These are phyloP conservation scores for Tetragnatha versicolor DNA, from an alignment of 1,140 invertebrate species.

Conservation along the genomic window DNA sequence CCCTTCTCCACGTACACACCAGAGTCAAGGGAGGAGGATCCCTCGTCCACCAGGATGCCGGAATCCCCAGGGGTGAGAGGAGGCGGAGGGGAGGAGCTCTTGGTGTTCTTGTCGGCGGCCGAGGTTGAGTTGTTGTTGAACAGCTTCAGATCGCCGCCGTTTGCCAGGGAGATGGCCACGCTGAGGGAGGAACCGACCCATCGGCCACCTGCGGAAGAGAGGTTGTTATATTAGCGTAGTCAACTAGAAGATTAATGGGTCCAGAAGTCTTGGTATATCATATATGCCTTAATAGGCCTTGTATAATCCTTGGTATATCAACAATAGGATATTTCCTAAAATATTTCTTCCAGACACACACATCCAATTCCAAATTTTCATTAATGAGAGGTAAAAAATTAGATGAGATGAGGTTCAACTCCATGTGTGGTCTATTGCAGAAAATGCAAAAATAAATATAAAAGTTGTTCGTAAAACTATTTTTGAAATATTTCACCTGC, in stretches of 20 bases:
- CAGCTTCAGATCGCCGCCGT: not conserved
- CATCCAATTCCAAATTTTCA: no score
- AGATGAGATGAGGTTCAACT: no score
- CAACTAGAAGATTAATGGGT: not conserved
- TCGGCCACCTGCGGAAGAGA: not conserved
- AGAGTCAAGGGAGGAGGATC: conserved; percentile 61
- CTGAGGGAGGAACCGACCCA: not conserved
- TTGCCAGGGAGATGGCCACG: conserved; percentile 8
- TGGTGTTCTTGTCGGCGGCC: not conserved
- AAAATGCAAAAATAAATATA: no score
- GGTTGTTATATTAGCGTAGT: not conserved
- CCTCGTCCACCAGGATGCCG: conserved; percentile 21
- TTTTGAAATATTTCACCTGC: no score
- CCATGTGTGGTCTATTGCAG: no score
- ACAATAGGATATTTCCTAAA: no score
- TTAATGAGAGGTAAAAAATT: no score
- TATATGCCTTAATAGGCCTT: not conserved
- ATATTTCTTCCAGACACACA: no score
- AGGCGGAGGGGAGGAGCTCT: not conserved
- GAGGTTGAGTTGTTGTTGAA: not conserved
- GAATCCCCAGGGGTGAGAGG: no score
- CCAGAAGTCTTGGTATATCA: not conserved
- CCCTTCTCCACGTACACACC: conserved; percentile 19
- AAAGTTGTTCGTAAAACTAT: no score
- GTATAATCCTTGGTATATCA: no score